Evolutionary conservation across 2,797 vertebrate species (phyloP).

Genomic region (Darevskia nairensis): DNA sequence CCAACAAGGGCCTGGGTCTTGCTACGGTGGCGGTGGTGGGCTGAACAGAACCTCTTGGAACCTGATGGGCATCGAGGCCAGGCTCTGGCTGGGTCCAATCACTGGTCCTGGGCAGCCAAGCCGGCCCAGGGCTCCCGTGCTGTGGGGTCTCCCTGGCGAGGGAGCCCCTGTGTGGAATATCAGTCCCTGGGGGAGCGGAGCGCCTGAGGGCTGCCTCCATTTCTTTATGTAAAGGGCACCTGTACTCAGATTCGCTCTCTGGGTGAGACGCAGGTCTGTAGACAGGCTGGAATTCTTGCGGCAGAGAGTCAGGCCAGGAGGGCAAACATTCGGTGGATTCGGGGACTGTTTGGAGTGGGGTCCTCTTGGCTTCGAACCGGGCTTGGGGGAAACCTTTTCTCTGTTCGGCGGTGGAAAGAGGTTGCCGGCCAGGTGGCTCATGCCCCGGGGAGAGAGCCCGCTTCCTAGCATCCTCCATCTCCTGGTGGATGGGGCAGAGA

Average conservation of each 20-base stretch:
- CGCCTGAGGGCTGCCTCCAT: neutral
- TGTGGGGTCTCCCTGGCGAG: neutral
- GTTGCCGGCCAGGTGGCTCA: too few species aligned
- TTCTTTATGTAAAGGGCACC: neutral
- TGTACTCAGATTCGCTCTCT: neutral
- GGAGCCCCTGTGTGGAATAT: neutral
- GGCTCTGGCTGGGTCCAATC: neutral
- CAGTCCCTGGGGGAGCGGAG: neutral
- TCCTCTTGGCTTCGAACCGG: neutral
- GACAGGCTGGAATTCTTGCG: neutral
- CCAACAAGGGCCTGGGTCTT: too few species aligned
- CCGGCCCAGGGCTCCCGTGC: accelerated
- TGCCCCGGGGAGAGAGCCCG: neutral
- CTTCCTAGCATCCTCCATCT: neutral
- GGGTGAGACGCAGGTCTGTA: neutral
- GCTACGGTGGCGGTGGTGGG: neutral
- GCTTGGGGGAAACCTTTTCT: neutral
- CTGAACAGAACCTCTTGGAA: too few species aligned
- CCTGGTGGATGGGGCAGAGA: neutral
- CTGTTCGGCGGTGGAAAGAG: neutral
- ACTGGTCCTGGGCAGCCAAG: neutral
- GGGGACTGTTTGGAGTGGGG: neutral
- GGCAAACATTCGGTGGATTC: accelerated
- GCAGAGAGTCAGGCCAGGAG: neutral
- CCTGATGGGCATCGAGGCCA: accelerated